A percentile compares a stretch with the other conserved stretches of the same genome.
Evolutionary conservation across 2,888 invertebrate species (phyloP).

Genomic region (Pammene fasciana): DNA sequence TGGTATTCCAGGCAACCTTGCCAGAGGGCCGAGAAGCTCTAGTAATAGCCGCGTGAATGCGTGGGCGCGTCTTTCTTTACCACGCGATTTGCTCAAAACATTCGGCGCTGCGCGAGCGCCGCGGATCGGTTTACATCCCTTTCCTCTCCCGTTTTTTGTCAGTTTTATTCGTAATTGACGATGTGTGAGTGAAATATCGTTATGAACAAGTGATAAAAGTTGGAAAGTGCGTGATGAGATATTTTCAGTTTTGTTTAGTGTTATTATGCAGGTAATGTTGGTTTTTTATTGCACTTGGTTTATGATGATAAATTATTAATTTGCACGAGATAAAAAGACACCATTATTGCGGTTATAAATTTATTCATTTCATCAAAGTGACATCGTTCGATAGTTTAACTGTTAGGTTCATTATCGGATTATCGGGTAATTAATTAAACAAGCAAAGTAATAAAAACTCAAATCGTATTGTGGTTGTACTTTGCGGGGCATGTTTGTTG

Average conservation of each 20-base stretch:
- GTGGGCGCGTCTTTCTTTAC: constrained; percentile 77
- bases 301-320: neutral
- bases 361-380: too few species aligned
- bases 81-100: constrained; percentile 73
- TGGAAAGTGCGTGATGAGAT: constrained; percentile 60
- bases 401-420: too few species aligned
- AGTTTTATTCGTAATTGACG: constrained; percentile 11
- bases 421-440: too few species aligned
- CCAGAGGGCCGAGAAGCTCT: constrained; percentile 71
- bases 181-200: constrained; percentile 41
- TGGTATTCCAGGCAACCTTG: constrained; percentile 75
- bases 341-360: too few species aligned
- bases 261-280: constrained; percentile 66
- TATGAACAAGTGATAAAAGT: constrained; percentile 33
- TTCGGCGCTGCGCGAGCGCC: constrained; percentile 57
- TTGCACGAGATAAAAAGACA: neutral
- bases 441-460: too few species aligned
- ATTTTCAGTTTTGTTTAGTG: constrained; percentile 72
- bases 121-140: constrained; percentile 70
- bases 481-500: neutral
- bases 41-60: constrained; percentile 71
- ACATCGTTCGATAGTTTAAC: too few species aligned
- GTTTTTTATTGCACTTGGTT: too few species aligned
- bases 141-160: constrained; percentile 48
- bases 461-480: neutral